Percentiles rank a stretch among this genome's conserved stretches.
Conservation (phyloP, 2,797 vertebrate genomes). For the Peromyscus eremicus region DNA sequence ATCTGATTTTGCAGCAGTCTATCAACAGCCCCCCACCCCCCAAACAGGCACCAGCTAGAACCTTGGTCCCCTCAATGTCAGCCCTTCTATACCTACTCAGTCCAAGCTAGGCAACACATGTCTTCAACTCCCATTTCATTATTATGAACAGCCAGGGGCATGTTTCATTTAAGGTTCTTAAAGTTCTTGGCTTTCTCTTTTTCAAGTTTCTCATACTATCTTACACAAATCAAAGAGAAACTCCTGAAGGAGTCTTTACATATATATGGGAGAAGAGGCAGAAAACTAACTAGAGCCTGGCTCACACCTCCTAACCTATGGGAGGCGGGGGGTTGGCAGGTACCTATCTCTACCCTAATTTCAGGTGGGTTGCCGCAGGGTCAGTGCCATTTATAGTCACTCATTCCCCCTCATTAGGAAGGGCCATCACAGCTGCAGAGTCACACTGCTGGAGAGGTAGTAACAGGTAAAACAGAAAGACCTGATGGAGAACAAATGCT, state of each 20-base stretch:
- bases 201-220: neutral
- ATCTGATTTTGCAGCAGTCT: neutral
- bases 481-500: slow-evolving; percentile 35
- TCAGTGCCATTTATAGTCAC: neutral
- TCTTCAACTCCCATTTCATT: neutral
- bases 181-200: neutral
- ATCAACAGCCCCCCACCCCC: neutral
- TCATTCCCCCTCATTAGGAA: neutral
- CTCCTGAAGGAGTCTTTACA: neutral
- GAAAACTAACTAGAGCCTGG: neutral
- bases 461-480: slow-evolving; percentile 22
- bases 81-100: neutral
- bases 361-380: slow-evolving; percentile 16
- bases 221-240: neutral
- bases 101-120: neutral
- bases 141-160: neutral
- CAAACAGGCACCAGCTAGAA: neutral
- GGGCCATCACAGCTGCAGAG: slow-evolving; percentile 60
- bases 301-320: neutral
- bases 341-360: neutral
- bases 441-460: slow-evolving; percentile 75
- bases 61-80: rapidly evolving
- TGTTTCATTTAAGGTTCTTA: neutral
- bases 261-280: neutral
- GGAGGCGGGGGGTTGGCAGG: neutral